Evolutionary conservation across 2,888 invertebrate genomes (phyloP), one percentile per base, ranked within the genome.

Genomic region (Cataglyphis livida): DNA sequence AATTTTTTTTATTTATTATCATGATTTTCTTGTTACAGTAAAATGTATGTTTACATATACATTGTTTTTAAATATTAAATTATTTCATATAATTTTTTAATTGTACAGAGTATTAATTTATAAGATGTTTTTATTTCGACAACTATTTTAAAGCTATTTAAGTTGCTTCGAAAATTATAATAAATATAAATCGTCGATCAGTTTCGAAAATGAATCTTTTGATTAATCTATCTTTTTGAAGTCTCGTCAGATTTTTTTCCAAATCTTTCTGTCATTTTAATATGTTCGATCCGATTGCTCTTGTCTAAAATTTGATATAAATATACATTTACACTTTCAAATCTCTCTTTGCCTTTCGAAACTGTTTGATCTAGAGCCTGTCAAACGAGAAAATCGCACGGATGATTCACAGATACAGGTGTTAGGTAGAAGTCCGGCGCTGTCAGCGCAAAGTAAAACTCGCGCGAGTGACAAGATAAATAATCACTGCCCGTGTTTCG

Each of bases 381-480:
- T 75, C 75, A 51, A 68, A 71, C 81, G 48, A 59, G 48, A 61
- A 78, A 82, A 86, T 38, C 44, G 10, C 66, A 54, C 7, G 44
- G 65, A 73, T 88, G 86, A 89, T 89, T 89, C 88, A 88, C 86
- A 86, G 78, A 86, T 25, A 25, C 85, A 81, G 85, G 79, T 82
- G 85, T 78, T 78, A 25, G 25, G 84, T 88, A 76, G 84, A 84
- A 85, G 75, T 85, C 75, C 73, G 68, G n/a, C 64, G 61, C 73
- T 78, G 84, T 83, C 82, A 87, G 82, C 90, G 70, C 85, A 76
- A 82, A 86, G 89, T 88, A 89, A 41, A 41, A 90, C 25, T 90
- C 89, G 89, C 81, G 73, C 59, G 76, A 85, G 86, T 83, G 86
- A 87, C 90, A 86, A 87, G 89, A 90, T 90, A 90, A 90, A 90